phyloP scores from a whole-genome alignment of 2,113 vertebrate species.

The Patagioenas fasciata region DNA sequence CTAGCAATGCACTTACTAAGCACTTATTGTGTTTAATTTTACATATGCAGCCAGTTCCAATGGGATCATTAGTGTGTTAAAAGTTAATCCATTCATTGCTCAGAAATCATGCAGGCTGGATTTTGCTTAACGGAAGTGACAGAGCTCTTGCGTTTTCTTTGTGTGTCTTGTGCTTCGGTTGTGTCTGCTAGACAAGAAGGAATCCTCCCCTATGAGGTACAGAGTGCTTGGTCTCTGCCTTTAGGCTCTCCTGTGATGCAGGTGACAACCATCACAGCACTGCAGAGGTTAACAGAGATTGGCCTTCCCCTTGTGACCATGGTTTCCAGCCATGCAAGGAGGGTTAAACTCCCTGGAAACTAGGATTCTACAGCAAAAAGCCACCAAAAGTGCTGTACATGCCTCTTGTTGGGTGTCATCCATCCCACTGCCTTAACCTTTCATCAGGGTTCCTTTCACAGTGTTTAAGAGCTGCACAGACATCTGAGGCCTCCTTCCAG shows the following conservation, averaged over 20 bases:
- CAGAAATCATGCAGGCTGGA: not conserved
- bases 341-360: not conserved
- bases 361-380: not conserved
- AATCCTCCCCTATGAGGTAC: not conserved
- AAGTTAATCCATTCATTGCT: not conserved
- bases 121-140: not conserved
- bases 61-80: not conserved
- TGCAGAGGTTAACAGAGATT: not conserved
- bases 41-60: not conserved
- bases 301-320: not conserved
- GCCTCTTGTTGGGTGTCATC: not conserved
- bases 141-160: not conserved
- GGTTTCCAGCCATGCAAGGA: not conserved
- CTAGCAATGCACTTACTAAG: not conserved
- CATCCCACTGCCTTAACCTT: not conserved
- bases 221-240: not conserved
- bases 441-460: not conserved
- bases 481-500: slow-evolving; percentile 5
- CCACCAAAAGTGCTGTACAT: not conserved
- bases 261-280: not conserved
- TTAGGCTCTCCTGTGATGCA: not conserved
- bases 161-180: not conserved
- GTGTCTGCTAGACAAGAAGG: not conserved
- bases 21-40: not conserved
- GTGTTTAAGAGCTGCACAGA: not conserved